Conservation (phyloP, 2,888 invertebrate species). For the Sinohyriopsis cumingii region DNA sequence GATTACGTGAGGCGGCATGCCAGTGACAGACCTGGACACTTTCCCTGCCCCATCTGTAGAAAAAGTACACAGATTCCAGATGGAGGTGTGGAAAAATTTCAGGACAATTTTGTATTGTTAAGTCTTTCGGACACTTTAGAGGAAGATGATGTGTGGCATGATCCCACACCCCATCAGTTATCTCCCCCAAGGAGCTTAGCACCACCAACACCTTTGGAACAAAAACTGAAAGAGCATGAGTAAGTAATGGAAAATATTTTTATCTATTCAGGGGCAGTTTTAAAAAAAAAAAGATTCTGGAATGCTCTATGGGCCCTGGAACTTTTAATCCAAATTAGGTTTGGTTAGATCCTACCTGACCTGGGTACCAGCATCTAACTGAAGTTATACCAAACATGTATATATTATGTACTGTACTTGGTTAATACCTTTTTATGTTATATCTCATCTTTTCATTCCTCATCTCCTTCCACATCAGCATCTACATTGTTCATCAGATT, state of each 20-base stretch:
- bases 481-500: no score
- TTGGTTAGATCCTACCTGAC: no score
- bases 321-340: no score
- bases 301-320: no score
- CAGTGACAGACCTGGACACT: conserved; percentile 56
- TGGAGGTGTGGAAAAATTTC: conserved; percentile 58
- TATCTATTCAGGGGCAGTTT: no score
- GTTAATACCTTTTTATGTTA: no score
- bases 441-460: no score
- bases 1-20: conserved; percentile 64
- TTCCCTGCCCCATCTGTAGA: conserved; percentile 66
- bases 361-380: no score
- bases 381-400: no score
- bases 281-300: no score
- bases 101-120: conserved; percentile 61
- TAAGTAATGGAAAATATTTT: conserved; percentile 35
- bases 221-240: conserved; percentile 54
- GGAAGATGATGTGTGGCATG: conserved; percentile 47
- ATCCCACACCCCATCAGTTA: conserved; percentile 35
- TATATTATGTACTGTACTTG: no score
- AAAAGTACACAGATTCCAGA: conserved; percentile 58
- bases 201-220: conserved; percentile 62
- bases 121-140: conserved; percentile 58
- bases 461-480: no score
- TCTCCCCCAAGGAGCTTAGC: conserved; percentile 58